These are phyloP conservation scores for Nothobranchius furzeri DNA, from an alignment of 2,113 vertebrate species.

Conservation along the genomic window DNA sequence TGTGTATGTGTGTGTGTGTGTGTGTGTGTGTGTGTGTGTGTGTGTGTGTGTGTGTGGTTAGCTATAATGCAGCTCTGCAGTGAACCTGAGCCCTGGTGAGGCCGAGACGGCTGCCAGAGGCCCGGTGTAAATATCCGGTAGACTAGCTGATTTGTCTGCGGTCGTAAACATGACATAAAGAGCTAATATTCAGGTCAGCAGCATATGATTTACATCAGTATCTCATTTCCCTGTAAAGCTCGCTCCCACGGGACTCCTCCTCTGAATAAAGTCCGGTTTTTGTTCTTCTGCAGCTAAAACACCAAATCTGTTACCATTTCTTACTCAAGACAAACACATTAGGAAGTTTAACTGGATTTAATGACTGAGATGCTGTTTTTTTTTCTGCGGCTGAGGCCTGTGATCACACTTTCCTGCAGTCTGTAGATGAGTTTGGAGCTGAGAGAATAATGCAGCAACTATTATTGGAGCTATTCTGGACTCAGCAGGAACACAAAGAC, in stretches of 20 bases:
- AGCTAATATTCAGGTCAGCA: constrained; percentile 71
- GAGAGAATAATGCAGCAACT: too few species aligned
- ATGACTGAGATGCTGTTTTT: too few species aligned
- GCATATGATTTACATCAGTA: constrained; percentile 56
- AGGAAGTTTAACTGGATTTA: too few species aligned
- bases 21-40: neutral
- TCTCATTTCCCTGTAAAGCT: constrained; percentile 11
- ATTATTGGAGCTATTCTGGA: neutral
- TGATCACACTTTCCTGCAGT: too few species aligned
- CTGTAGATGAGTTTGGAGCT: too few species aligned
- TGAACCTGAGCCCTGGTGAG: constrained; percentile 41
- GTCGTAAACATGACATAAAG: constrained; percentile 72
- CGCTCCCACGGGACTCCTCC: neutral
- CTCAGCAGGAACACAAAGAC: neutral
- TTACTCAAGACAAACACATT: too few species aligned
- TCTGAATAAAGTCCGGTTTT: neutral
- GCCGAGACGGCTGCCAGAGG: constrained; percentile 45
- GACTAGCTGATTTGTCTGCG: constrained; percentile 69
- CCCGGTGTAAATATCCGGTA: constrained; percentile 67
- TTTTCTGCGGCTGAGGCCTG: too few species aligned
- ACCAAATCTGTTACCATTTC: too few species aligned
- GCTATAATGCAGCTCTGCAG: constrained; percentile 21
- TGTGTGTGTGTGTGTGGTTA: constrained; percentile 16
- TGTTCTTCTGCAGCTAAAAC: neutral
- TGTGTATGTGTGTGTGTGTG: neutral